phyloP scores from a whole-genome alignment of 2,888 invertebrate species.

The Pseudanteris insignis region DNA sequence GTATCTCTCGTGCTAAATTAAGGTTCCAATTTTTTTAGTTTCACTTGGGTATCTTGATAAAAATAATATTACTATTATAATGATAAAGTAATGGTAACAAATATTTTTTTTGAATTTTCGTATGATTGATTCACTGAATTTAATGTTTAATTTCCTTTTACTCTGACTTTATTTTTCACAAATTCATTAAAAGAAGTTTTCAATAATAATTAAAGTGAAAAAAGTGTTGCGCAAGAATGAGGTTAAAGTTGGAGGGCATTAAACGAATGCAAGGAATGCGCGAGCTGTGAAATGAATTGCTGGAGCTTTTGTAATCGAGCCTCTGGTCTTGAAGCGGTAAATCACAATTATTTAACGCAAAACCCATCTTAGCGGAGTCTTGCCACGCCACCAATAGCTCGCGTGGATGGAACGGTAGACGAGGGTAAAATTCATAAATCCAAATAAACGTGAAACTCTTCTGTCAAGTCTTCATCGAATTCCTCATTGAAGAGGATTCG shows the following conservation, averaged over 20 bases:
- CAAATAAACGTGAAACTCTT: constrained; percentile 53
- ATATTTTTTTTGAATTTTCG: too few relatives aligned
- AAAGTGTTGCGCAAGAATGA: too few relatives aligned
- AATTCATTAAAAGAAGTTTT: too few relatives aligned
- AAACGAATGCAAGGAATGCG: constrained; percentile 19
- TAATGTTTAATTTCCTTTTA: too few relatives aligned
- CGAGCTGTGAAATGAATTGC: constrained; percentile 29
- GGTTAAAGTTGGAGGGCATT: background rate
- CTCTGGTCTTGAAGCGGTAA: constrained; percentile 48
- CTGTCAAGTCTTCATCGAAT: constrained; percentile 46
- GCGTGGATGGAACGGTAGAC: constrained; percentile 39
- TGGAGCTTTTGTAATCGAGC: constrained; percentile 40
- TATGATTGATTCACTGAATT: too few relatives aligned
- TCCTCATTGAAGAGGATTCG: constrained; percentile 37
- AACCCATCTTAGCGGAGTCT: constrained; percentile 52
- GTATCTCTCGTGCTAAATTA: too few relatives aligned
- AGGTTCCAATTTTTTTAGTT: too few relatives aligned
- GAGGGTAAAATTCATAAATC: constrained; percentile 56
- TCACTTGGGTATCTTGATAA: too few relatives aligned
- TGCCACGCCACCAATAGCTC: constrained; percentile 43
- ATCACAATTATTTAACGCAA: constrained; percentile 58
- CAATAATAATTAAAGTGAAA: too few relatives aligned
- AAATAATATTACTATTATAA: too few relatives aligned
- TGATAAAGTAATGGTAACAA: too few relatives aligned
- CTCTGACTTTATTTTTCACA: too few relatives aligned